Conservation (phyloP, 2,797 vertebrate species). For the Aeoliscus strigatus region DNA sequence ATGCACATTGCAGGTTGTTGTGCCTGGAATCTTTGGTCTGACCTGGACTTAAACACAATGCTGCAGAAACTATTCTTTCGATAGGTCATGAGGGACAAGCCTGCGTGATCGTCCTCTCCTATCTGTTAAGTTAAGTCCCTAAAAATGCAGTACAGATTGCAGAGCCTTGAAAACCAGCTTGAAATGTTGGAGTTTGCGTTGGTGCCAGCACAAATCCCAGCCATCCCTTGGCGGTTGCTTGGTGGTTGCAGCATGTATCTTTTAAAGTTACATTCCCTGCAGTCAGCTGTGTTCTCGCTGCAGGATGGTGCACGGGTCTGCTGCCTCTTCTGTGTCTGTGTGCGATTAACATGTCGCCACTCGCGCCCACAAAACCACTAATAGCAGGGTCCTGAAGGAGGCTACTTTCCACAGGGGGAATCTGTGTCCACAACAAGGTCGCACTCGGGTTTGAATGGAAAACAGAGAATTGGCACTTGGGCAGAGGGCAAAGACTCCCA, state of each 20-base stretch:
- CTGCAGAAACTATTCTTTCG: too few relatives aligned
- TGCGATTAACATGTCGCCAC: slow-evolving; percentile 67
- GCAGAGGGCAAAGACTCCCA: too few relatives aligned
- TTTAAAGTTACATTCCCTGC: slow-evolving; percentile 34
- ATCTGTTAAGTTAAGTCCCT: too few relatives aligned
- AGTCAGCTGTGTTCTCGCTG: slow-evolving; percentile 38
- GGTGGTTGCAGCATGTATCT: slow-evolving; percentile 25
- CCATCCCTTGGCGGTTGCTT: slow-evolving; percentile 30
- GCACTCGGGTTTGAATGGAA: slow-evolving; percentile 49
- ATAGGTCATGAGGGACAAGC: too few relatives aligned
- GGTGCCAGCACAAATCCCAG: slow-evolving; percentile 25
- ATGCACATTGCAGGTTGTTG: too few relatives aligned
- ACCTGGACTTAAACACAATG: too few relatives aligned
- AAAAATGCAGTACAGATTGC: too few relatives aligned
- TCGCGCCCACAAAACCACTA: slow-evolving; percentile 65
- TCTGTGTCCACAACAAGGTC: slow-evolving; percentile 60
- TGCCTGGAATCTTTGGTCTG: too few relatives aligned
- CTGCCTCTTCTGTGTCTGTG: slow-evolving; percentile 52
- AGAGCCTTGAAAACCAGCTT: slow-evolving; percentile 21
- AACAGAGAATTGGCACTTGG: too few relatives aligned
- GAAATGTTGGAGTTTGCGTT: slow-evolving; percentile 23
- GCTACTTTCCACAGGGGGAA: slow-evolving; percentile 54
- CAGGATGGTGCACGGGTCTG: slow-evolving; percentile 30
- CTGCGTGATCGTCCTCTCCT: too few relatives aligned
- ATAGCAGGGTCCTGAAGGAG: slow-evolving; percentile 59